Evolutionary conservation across 2,888 invertebrate species (phyloP), one percentile per base, ranked within the genome.

Genomic region (Archaeoteleia sp.): DNA sequence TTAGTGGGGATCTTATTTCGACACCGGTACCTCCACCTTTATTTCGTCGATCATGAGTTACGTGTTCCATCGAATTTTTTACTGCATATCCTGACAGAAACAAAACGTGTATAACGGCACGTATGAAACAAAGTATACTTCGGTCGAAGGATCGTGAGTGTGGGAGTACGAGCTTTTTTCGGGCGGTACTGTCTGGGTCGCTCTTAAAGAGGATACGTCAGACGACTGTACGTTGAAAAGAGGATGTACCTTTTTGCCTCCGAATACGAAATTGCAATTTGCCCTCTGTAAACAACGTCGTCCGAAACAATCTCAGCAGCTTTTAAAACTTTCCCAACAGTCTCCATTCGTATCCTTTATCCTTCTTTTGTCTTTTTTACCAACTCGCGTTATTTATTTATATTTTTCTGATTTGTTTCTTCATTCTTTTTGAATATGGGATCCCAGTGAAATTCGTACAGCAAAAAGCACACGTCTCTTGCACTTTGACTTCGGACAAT

Each of bases 201-300:
- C 68, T 68, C 72, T 76, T 77, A 75, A 77, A 77, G 76, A 66
- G 72, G 76, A 75, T 75, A 73, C 74, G 58, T 72, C 72, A 72
- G 72, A 62, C 71, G 60, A 49, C 17, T 25, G 40, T 32, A 39
- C 29, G 57, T 20, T 57, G 51, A 62, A 60, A 62, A 60, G 51
- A 45, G 57, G 62, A 66, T 66, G 49, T 53, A 61, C 20, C 43
- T 54, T 57, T 68, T 32, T 55, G 37, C 54, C 27, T 48, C 30
- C 37, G 53, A 46, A 49, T 48, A 17, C 20, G 35, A 35, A 62
- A 60, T 45, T 46, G 15, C 35, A 43, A 45, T 66, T 66, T 45
- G 32, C 66, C 45, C 48, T 55, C 45, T 39, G 32, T 20, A 27
- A 37, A 20, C 55, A 25, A 35, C 49, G 43, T 51, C 20, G 53